Conservation (phyloP, 2,797 vertebrate genomes). For the Oreochromis grahami region DNA sequence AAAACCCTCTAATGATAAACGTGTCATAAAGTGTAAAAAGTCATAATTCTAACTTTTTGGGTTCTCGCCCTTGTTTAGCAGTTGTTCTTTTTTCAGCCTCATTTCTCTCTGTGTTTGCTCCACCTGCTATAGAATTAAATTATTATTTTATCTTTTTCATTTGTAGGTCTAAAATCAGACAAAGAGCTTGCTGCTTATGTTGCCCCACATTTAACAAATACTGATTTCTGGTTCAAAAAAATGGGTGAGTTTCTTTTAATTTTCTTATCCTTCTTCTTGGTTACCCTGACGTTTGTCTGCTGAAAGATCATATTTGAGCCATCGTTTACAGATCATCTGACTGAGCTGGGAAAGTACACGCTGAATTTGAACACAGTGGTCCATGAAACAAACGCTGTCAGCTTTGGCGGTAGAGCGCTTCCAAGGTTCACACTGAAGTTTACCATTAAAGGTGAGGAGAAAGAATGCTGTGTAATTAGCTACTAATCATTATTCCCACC, state of each 20-base stretch:
- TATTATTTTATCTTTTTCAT: neutral
- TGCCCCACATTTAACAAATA: constrained; percentile 78
- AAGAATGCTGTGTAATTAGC: neutral
- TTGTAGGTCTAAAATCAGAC: constrained; percentile 74
- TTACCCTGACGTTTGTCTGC: neutral
- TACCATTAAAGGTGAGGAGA: constrained; percentile 81
- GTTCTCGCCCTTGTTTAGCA: neutral
- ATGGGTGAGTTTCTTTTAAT: constrained; percentile 75
- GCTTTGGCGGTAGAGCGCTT: constrained; percentile 75
- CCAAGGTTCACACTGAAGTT: constrained; percentile 82
- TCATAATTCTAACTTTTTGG: accelerated
- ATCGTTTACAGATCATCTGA: constrained; percentile 75
- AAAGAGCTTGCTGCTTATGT: constrained; percentile 71
- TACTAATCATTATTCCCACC: neutral
- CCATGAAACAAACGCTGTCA: constrained; percentile 74
- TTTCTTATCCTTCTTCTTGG: neutral
- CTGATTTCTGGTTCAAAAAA: constrained; percentile 88
- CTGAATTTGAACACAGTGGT: constrained; percentile 80
- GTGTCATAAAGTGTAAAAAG: neutral
- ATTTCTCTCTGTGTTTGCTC: neutral
- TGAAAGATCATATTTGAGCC: neutral
- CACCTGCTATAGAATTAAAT: neutral
- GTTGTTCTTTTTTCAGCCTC: neutral
- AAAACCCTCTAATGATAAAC: neutral
- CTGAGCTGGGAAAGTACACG: constrained; percentile 82